These are phyloP conservation scores for Melanophora roralis DNA, from an alignment of 2,888 invertebrate genomes.

Conservation along the genomic window DNA sequence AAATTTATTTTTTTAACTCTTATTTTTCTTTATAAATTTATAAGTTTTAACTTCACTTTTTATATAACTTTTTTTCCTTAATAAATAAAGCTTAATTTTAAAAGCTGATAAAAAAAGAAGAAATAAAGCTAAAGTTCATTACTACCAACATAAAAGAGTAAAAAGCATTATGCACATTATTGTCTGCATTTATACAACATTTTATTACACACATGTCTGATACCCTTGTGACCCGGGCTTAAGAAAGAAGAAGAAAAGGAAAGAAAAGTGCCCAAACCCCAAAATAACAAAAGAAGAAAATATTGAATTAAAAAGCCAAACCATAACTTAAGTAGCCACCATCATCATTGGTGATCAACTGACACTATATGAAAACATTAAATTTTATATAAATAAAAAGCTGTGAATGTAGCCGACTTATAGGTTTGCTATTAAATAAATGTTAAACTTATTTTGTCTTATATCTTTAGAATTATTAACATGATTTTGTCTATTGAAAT, in stretches of 20 bases:
- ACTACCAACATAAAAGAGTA: slow-evolving; percentile 36
- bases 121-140: slow-evolving; percentile 49
- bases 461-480: too few species aligned
- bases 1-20: background rate
- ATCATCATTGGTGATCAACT: slow-evolving; percentile 42
- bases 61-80: background rate
- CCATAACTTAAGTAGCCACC: slow-evolving; percentile 59
- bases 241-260: too few species aligned
- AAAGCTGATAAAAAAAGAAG: background rate
- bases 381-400: background rate
- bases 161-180: slow-evolving; percentile 28
- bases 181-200: slow-evolving; percentile 33
- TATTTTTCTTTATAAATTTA: slow-evolving; percentile 22
- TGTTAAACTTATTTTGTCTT: too few species aligned
- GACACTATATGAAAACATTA: slow-evolving; percentile 22
- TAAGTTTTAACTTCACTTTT: slow-evolving; percentile 55
- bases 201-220: slow-evolving; percentile 57
- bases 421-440: background rate
- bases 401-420: background rate
- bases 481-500: too few species aligned
- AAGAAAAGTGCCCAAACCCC: slow-evolving; percentile 6
- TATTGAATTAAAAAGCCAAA: background rate
- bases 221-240: slow-evolving; percentile 55
- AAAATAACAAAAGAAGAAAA: slow-evolving; percentile 3
- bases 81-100: background rate